phyloP scores from a whole-genome alignment of 2,888 invertebrate genomes.

The Rhorus exstirpatorius region DNA sequence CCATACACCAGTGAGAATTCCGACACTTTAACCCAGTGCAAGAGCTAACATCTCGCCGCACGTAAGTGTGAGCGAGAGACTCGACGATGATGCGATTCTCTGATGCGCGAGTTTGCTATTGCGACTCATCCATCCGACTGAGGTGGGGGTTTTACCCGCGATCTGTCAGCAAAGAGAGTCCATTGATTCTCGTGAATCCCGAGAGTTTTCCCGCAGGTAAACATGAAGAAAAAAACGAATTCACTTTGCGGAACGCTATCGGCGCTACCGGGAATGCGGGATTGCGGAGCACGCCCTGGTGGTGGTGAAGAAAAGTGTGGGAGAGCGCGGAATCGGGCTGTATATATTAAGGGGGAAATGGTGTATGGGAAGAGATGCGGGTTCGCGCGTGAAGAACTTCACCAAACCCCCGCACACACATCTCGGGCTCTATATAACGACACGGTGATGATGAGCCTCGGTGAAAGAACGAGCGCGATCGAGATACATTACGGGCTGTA shows the following conservation, averaged over 20 bases:
- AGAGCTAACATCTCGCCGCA: no score
- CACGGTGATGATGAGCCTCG: slow-evolving; percentile 66
- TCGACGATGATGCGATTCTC: slow-evolving; percentile 29
- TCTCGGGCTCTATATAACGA: background rate
- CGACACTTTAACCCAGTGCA: slow-evolving; percentile 60
- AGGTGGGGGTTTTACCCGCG: slow-evolving; percentile 71
- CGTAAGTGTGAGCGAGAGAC: background rate
- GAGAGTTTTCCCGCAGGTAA: slow-evolving; percentile 57
- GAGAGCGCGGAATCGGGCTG: slow-evolving; percentile 29
- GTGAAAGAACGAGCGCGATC: slow-evolving; percentile 73
- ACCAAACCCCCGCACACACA: slow-evolving; percentile 50
- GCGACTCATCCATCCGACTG: slow-evolving; percentile 46
- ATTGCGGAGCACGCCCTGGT: slow-evolving; percentile 42
- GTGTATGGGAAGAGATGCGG: slow-evolving; percentile 57
- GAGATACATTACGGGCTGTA: slow-evolving; percentile 57
- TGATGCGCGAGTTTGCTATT: slow-evolving; percentile 48
- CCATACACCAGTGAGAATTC: slow-evolving; percentile 34
- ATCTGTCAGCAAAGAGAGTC: slow-evolving; percentile 59
- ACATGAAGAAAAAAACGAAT: slow-evolving; percentile 56
- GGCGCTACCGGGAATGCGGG: slow-evolving; percentile 62
- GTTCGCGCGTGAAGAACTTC: slow-evolving; percentile 65
- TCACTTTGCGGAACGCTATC: slow-evolving; percentile 65
- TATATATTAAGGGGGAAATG: slow-evolving; percentile 27
- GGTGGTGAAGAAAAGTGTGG: background rate
- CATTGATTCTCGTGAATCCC: slow-evolving; percentile 76